Evolutionary conservation across 1,140 invertebrate genomes (phyloP).

Genomic region (Hylaeus volcanicus): DNA sequence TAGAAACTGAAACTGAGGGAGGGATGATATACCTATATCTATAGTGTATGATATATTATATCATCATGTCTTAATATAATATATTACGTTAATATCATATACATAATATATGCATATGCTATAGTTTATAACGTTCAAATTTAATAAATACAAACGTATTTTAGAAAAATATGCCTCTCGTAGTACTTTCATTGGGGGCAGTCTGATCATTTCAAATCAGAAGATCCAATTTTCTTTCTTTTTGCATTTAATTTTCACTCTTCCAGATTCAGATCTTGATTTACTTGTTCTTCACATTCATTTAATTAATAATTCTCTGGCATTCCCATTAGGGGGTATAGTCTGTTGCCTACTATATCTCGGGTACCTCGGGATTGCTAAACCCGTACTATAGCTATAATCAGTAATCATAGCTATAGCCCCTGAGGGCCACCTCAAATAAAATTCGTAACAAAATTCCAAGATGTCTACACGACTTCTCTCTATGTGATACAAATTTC

Average conservation of each 20-base stretch:
- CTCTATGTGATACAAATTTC: no score
- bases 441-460: no score
- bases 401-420: no score
- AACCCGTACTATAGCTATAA: no score
- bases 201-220: not conserved
- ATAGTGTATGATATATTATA: slow-evolving; percentile 11
- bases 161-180: slow-evolving; percentile 22
- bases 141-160: slow-evolving; percentile 33
- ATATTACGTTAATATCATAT: slow-evolving; percentile 20
- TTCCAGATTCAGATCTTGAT: no score
- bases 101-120: slow-evolving; percentile 1
- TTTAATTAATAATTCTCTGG: no score
- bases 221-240: not conserved
- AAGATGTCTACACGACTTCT: no score
- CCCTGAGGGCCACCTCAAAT: no score
- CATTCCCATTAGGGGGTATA: no score
- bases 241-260: not conserved
- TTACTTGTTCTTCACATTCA: no score
- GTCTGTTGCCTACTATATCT: no score
- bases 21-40: not conserved
- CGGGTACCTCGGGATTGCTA: no score
- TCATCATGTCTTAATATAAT: slow-evolving; percentile 28
- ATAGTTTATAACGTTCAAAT: slow-evolving; percentile 36
- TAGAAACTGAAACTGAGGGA: not conserved
- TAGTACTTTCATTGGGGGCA: not conserved